Conservation (phyloP, 1,140 invertebrate species). For the Conus ventricosus region DNA sequence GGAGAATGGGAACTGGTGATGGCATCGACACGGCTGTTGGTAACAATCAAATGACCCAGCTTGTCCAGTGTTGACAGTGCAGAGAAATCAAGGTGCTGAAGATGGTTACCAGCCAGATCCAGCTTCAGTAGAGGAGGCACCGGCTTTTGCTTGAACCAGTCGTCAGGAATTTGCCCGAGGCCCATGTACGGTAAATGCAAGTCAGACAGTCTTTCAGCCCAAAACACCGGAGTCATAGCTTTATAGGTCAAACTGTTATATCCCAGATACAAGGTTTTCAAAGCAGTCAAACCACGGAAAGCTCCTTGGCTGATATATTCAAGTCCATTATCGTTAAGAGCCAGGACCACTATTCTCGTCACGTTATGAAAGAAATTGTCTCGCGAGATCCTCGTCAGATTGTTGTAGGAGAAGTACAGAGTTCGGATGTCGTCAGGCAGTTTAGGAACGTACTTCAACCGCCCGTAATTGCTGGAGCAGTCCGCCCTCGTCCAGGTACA, state of each 20-base stretch:
- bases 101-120: not conserved
- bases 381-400: not conserved
- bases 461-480: not conserved
- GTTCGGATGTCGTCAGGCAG: not conserved
- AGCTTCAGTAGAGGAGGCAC: not conserved
- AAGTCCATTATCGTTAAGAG: not conserved
- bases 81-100: not conserved
- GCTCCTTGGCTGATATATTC: not conserved
- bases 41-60: not conserved
- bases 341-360: not conserved
- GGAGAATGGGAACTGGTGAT: not conserved
- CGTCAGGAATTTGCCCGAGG: not conserved
- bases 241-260: not conserved
- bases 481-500: not conserved
- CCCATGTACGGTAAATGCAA: not conserved
- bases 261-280: not conserved
- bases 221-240: not conserved
- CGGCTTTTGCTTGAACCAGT: not conserved
- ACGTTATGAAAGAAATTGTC: slow-evolving; percentile 13
- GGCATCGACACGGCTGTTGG: not conserved
- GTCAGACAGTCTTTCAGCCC: not conserved
- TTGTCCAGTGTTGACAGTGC: not conserved
- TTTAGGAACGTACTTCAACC: not conserved
- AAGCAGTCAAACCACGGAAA: not conserved
- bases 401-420: slow-evolving; percentile 13